Percentiles rank a stretch among this genome's conserved stretches.
Conservation (phyloP, 2,888 invertebrate species). For the Microplitis deprimator region DNA sequence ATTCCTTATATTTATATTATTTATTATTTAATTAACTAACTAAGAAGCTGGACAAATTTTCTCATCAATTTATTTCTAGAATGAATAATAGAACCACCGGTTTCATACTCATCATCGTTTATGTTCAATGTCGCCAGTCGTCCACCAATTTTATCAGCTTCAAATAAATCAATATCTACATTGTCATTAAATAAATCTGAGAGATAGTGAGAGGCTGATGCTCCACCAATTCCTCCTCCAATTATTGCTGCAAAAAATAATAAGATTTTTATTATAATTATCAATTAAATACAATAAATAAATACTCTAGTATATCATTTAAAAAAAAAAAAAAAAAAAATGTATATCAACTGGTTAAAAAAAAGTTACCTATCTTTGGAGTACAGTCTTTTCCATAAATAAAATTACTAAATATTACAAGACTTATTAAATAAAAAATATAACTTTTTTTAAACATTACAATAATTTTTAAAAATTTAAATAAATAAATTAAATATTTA, state of each 20-base stretch:
- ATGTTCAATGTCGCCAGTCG: conserved; percentile 73
- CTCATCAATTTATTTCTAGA: conserved; percentile 75
- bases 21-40: conserved; percentile 61
- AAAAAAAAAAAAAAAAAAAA: not conserved
- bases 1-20: conserved; percentile 28
- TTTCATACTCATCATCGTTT: conserved; percentile 73
- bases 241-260: conserved; percentile 72
- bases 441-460: not conserved
- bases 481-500: not conserved
- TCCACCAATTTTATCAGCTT: conserved; percentile 74
- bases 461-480: not conserved
- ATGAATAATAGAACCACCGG: conserved; percentile 77
- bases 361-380: conserved; percentile 55
- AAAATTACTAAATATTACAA: conserved; percentile 31
- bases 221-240: conserved; percentile 78
- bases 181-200: conserved; percentile 66
- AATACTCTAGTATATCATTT: not conserved
- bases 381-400: conserved; percentile 39
- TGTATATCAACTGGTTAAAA: conserved; percentile 1
- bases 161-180: conserved; percentile 74
- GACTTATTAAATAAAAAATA: conserved; percentile 33
- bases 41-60: conserved; percentile 73
- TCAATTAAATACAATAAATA: not conserved
- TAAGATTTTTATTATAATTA: not conserved
- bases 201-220: conserved; percentile 75